Percentiles rank a stretch among this genome's conserved stretches.
Conservation (phyloP, 2,113 vertebrate genomes). For the Mustelus asterias region DNA sequence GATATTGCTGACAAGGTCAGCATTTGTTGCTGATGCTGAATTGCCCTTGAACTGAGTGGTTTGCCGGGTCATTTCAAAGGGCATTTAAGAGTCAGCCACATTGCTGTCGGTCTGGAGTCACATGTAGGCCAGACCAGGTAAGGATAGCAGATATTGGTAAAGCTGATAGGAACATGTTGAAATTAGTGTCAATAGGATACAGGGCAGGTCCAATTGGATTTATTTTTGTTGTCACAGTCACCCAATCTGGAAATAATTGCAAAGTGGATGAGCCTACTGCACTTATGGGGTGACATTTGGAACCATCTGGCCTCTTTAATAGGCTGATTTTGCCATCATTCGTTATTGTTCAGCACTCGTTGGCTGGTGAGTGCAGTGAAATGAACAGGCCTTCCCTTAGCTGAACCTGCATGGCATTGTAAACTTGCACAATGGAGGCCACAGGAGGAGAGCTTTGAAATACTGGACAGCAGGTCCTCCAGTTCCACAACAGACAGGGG, state of each 20-base stretch:
- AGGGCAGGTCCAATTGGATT: background rate
- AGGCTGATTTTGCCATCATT: background rate
- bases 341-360: background rate
- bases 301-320: no score
- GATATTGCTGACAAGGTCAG: no score
- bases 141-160: background rate
- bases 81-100: no score
- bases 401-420: background rate
- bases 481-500: background rate
- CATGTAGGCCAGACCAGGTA: no score
- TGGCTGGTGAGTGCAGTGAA: background rate
- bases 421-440: background rate
- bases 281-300: background rate
- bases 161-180: background rate
- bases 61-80: no score
- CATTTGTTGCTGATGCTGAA: no score
- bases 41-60: no score
- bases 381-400: background rate
- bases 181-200: background rate
- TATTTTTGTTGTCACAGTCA: background rate
- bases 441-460: background rate
- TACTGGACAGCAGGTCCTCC: background rate
- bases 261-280: background rate
- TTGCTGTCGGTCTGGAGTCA: no score
- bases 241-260: background rate